Conservation (phyloP, 2,797 vertebrate genomes). For the Poecilia velifera region DNA sequence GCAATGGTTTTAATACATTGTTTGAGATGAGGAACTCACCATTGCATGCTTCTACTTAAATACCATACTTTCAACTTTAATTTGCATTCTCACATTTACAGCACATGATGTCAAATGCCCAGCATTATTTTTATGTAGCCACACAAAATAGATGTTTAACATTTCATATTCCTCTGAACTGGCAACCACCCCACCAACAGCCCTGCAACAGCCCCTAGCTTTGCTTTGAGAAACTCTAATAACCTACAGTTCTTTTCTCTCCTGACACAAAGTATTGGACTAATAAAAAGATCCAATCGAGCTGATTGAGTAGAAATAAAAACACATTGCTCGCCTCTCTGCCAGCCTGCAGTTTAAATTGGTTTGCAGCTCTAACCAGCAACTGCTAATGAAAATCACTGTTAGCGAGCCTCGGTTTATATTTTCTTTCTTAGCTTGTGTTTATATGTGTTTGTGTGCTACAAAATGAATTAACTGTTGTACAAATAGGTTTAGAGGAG, state of each 20-base stretch:
- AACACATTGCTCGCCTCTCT: constrained; percentile 63
- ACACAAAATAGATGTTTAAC: constrained; percentile 51
- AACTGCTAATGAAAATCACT: constrained; percentile 77
- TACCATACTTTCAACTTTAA: constrained; percentile 17
- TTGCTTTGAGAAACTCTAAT: constrained; percentile 46
- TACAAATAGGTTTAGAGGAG: constrained; percentile 56
- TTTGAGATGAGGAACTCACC: not conserved
- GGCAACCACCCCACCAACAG: not conserved
- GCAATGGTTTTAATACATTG: too few species aligned
- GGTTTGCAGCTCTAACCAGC: constrained; percentile 76
- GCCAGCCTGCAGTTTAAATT: constrained; percentile 74
- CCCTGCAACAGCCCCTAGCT: constrained; percentile 31
- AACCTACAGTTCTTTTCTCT: constrained; percentile 52
- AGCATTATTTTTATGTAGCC: constrained; percentile 41
- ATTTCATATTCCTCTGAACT: constrained; percentile 36
- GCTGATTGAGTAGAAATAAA: constrained; percentile 83
- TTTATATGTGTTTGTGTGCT: constrained; percentile 32
- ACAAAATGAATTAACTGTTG: constrained; percentile 72
- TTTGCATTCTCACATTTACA: constrained; percentile 53
- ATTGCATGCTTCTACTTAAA: not conserved
- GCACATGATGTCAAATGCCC: constrained; percentile 23
- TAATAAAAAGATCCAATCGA: constrained; percentile 78
- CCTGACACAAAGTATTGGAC: constrained; percentile 72
- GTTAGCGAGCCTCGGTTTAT: constrained; percentile 46
- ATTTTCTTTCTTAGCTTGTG: constrained; percentile 38